Conservation (phyloP, 2,113 vertebrate species). For the Chloropsis cyanopogon region DNA sequence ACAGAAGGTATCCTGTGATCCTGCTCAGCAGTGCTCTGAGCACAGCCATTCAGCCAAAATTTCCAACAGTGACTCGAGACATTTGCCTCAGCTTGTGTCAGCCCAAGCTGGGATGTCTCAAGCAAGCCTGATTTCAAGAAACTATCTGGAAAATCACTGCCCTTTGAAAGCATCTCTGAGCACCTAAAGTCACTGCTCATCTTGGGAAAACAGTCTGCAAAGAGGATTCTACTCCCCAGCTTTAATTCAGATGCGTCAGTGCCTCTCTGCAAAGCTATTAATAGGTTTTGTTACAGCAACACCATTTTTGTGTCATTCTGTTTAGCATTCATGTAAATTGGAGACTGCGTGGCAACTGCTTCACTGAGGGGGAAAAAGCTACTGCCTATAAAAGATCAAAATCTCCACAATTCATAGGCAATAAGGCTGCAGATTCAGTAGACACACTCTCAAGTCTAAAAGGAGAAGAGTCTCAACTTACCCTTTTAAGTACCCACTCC, state of each 20-base stretch:
- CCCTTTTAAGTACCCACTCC: neutral
- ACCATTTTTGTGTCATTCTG: slow-evolving; percentile 13
- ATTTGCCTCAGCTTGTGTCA: neutral
- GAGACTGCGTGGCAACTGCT: neutral
- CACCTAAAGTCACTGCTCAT: neutral
- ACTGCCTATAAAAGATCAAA: neutral
- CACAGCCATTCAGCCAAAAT: neutral
- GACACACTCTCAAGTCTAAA: neutral
- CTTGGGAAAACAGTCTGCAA: neutral
- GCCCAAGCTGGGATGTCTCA: neutral
- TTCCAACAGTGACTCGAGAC: neutral
- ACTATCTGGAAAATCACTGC: neutral
- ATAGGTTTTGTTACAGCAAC: slow-evolving; percentile 28
- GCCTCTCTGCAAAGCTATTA: slow-evolving; percentile 36
- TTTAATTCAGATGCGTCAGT: slow-evolving; percentile 36
- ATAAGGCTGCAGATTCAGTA: neutral
- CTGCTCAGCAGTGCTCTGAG: neutral
- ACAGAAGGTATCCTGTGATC: neutral
- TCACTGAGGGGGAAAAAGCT: neutral
- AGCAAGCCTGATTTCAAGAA: neutral
- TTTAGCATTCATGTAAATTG: neutral
- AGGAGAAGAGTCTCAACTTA: neutral
- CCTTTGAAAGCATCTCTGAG: neutral
- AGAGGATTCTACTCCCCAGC: neutral
- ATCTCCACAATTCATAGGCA: neutral